Percentiles rank a stretch among this genome's conserved stretches.
Conservation (phyloP, 35 echinoderm and acorn worm species). For the Ophioderma brevispina region DNA sequence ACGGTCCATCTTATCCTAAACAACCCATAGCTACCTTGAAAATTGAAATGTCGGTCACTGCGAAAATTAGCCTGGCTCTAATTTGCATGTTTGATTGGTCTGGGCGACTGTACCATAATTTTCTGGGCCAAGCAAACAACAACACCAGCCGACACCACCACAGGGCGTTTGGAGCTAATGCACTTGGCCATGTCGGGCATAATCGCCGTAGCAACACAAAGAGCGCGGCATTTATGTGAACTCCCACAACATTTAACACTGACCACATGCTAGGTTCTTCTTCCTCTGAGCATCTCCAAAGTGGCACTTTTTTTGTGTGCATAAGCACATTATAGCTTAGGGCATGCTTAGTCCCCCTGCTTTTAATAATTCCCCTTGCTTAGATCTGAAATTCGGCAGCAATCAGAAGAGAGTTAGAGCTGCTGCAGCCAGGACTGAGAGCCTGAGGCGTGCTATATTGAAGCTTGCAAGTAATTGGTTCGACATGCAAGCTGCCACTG, state of each 20-base stretch:
- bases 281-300: neutral
- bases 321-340: neutral
- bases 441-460: neutral
- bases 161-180: neutral
- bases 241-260: neutral
- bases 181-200: neutral
- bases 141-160: neutral
- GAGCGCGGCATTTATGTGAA: neutral
- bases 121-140: conserved; percentile 1
- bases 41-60: neutral
- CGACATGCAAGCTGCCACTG: neutral
- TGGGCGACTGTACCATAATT: neutral
- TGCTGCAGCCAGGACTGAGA: neutral
- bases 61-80: neutral
- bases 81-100: conserved; percentile 13
- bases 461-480: neutral
- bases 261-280: neutral
- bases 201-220: conserved; percentile 8
- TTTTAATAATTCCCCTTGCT: conserved; percentile 1
- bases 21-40: neutral
- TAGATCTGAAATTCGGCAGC: neutral
- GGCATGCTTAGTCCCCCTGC: neutral
- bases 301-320: neutral
- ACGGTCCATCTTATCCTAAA: too few relatives aligned
- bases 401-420: neutral